phyloP scores from a whole-genome alignment of 2,113 vertebrate species.

The Ploceus nigricollis region DNA sequence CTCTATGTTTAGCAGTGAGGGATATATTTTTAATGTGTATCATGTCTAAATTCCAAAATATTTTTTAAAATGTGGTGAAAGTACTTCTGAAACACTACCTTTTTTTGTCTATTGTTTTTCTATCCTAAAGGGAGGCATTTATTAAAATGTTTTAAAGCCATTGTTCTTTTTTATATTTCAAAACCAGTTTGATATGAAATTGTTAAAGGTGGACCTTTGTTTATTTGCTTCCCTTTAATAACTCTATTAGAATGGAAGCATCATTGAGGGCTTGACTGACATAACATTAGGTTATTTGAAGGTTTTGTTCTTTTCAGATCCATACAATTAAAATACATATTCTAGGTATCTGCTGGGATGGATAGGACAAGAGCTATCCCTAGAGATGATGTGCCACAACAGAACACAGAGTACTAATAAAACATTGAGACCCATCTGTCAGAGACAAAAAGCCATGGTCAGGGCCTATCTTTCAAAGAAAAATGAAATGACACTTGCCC shows the following conservation, averaged over 20 bases:
- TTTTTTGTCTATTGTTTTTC: neutral
- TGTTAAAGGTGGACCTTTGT: neutral
- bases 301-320: slow-evolving; percentile 4
- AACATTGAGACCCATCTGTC: slow-evolving; percentile 45
- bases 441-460: slow-evolving; percentile 43
- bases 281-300: neutral
- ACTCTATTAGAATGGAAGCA: neutral
- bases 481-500: slow-evolving; percentile 38
- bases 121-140: neutral
- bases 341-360: slow-evolving; percentile 5
- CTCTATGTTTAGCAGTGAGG: neutral
- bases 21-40: neutral
- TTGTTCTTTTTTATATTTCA: neutral
- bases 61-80: neutral
- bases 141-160: neutral
- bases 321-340: slow-evolving; percentile 26
- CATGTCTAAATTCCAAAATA: neutral
- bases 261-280: neutral
- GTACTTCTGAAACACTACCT: neutral
- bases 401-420: slow-evolving; percentile 49
- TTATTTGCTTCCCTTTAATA: neutral
- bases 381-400: slow-evolving; percentile 11
- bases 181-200: neutral
- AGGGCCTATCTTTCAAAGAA: slow-evolving; percentile 43
- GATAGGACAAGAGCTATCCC: neutral